phyloP scores from a whole-genome alignment of 2,888 invertebrate species.

The Tridacna crocea region DNA sequence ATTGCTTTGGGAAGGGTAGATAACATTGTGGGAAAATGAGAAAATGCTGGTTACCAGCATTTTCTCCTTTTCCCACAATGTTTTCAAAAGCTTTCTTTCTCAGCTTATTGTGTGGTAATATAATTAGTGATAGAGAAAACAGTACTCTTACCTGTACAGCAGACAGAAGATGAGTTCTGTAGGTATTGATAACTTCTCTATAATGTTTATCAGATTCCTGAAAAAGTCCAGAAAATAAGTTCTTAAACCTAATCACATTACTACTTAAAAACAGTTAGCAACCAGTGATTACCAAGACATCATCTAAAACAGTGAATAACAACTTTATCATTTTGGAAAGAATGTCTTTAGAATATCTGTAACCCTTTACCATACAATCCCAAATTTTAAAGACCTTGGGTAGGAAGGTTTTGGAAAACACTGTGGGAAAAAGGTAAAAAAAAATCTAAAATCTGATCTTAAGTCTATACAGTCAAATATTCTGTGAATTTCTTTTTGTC shows the following conservation, averaged over 20 bases:
- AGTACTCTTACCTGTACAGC: conserved; percentile 77
- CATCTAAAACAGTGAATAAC: too few species aligned
- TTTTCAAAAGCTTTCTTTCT: too few species aligned
- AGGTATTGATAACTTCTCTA: conserved; percentile 77
- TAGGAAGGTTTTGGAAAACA: neutral
- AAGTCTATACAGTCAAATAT: too few species aligned
- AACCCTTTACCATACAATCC: neutral
- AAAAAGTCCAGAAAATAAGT: conserved; percentile 7
- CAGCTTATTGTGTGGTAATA: neutral
- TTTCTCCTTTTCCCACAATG: neutral
- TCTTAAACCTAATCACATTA: neutral
- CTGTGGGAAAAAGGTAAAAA: neutral
- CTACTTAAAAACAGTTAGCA: too few species aligned
- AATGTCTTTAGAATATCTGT: too few species aligned
- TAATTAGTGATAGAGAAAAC: neutral
- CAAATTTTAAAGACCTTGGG: neutral
- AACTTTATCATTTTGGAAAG: too few species aligned
- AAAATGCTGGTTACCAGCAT: neutral
- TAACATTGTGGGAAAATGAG: neutral
- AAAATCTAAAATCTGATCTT: too few species aligned
- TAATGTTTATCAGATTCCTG: conserved; percentile 77
- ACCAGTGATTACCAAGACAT: too few species aligned
- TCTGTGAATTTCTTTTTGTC: too few species aligned
- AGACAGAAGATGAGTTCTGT: conserved; percentile 80
- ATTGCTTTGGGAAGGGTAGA: neutral